Conservation (phyloP, 2,113 vertebrate species). For the Helogale parvula region DNA sequence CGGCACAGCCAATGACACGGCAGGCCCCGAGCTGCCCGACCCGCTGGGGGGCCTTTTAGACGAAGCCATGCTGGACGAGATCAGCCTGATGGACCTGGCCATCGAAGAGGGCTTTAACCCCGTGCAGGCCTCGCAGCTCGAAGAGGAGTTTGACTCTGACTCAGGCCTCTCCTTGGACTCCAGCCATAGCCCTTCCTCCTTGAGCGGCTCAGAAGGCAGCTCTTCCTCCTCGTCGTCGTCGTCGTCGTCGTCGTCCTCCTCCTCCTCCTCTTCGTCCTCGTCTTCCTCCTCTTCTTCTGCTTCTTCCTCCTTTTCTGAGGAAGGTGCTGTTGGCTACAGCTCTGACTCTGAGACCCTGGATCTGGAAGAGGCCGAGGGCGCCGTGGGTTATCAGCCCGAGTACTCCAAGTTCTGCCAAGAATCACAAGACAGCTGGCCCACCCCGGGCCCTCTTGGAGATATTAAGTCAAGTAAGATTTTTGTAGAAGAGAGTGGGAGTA, state of each 20-base stretch:
- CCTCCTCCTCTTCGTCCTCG: conserved; percentile 85
- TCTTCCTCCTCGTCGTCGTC: conserved; percentile 92
- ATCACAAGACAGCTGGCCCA: not conserved
- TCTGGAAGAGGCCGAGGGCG: conserved; percentile 93
- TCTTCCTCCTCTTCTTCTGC: conserved; percentile 91
- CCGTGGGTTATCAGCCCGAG: conserved; percentile 94
- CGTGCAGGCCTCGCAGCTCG: conserved; percentile 94
- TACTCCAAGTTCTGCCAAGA: conserved; percentile 96
- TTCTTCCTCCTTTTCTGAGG: conserved; percentile 94
- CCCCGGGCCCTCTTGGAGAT: not conserved
- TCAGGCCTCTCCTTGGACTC: conserved; percentile 98
- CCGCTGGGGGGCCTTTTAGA: conserved; percentile 94
- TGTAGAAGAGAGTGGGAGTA: not conserved
- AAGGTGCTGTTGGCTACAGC: conserved; percentile 98
- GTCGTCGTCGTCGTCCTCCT: conserved; percentile 88
- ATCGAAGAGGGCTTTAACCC: conserved; percentile 99
- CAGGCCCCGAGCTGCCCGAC: conserved; percentile 89
- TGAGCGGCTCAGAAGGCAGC: conserved; percentile 95
- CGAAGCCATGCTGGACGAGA: conserved; percentile 98
- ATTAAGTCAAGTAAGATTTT: not conserved
- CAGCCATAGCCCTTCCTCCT: conserved; percentile 95
- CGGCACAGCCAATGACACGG: conserved; percentile 91
- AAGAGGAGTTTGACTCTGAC: conserved; percentile 98
- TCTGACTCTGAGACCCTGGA: conserved; percentile 95
- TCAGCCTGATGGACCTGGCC: conserved; percentile 97